These are phyloP conservation scores for Dysmachus trigonus DNA, from an alignment of 2,888 invertebrate species.

Conservation along the genomic window DNA sequence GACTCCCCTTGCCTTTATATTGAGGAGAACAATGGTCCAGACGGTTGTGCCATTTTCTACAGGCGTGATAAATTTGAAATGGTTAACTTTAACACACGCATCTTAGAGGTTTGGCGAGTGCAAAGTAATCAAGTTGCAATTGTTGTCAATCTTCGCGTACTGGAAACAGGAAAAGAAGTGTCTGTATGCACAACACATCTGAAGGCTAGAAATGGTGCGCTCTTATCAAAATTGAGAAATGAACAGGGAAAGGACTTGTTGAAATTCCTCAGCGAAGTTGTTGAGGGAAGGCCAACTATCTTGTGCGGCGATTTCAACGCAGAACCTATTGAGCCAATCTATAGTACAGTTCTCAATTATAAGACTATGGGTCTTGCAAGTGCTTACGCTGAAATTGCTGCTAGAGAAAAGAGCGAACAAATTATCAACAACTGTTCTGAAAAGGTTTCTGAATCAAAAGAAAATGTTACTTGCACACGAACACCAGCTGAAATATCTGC, in stretches of 20 bases:
- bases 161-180: slow-evolving; percentile 69
- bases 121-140: slow-evolving; percentile 79
- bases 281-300: slow-evolving; percentile 68
- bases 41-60: slow-evolving; percentile 82
- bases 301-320: slow-evolving; percentile 82
- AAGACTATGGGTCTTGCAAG: slow-evolving; percentile 64
- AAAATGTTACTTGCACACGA: background rate
- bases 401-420: background rate
- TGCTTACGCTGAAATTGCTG: slow-evolving; percentile 66
- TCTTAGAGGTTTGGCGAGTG: slow-evolving; percentile 77
- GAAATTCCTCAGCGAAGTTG: slow-evolving; percentile 67
- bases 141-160: slow-evolving; percentile 67
- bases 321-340: slow-evolving; percentile 76
- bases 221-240: slow-evolving; percentile 73
- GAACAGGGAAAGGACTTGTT: slow-evolving; percentile 77
- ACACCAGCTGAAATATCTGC: slow-evolving; percentile 57
- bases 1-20: slow-evolving; percentile 80
- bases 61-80: slow-evolving; percentile 71
- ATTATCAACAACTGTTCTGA: background rate
- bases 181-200: slow-evolving; percentile 78
- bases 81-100: slow-evolving; percentile 68
- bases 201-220: slow-evolving; percentile 75
- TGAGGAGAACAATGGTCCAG: slow-evolving; percentile 77
- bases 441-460: background rate
- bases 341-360: slow-evolving; percentile 68